Base-by-base conservation (phyloP, 1,140 invertebrate species). In the Dinoponera quadriceps region DNA sequence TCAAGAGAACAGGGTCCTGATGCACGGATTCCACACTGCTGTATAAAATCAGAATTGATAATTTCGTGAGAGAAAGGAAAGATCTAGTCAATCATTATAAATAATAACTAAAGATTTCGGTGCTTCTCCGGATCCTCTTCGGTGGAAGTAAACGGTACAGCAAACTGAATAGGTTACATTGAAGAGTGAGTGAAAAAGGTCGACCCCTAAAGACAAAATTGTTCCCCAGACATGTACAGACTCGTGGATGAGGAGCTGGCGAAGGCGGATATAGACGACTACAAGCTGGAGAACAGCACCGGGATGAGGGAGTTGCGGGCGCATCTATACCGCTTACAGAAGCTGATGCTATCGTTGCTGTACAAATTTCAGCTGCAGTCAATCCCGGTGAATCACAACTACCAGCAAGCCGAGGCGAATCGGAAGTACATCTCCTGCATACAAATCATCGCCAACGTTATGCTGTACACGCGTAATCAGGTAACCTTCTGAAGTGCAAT, bases 271-370 rank as follows among this genome's bases (percentile, higher is more conserved):
- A 62, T 84, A 14, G 83, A 85, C 2, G 89, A 92, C 49, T 74
- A 85, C 2, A 69, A 83, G 22, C 82, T 94, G 44, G 91, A 94
- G 83, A 94, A 94, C 25, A 92, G 89, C 38, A 93, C 91, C n/a
- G 94, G 94, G 20, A 93, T 95, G 82, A 91, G 95, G 65, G 95
- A 96, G 88, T 91, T 95, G 22, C 94, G 95, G 14, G 94, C 94
- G 0, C 94, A 96, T 89, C 93, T 96, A 0, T 95, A 95, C 85
- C 93, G 96, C 0, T 88, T 97, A 25, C 96, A 96, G 85, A 95
- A 96, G 84, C 92, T 97, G 20, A 96, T 97, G 95, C 91, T 98
- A 22, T 95, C 95, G 0, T 92, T 98, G 20, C 94, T 98, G 33
- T 95, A 96, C 13, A 95, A 96, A 82, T 98, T 97, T 90, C 92